Evolutionary conservation across 2,113 vertebrate species (phyloP).

Genomic region (Camelus bactrianus): DNA sequence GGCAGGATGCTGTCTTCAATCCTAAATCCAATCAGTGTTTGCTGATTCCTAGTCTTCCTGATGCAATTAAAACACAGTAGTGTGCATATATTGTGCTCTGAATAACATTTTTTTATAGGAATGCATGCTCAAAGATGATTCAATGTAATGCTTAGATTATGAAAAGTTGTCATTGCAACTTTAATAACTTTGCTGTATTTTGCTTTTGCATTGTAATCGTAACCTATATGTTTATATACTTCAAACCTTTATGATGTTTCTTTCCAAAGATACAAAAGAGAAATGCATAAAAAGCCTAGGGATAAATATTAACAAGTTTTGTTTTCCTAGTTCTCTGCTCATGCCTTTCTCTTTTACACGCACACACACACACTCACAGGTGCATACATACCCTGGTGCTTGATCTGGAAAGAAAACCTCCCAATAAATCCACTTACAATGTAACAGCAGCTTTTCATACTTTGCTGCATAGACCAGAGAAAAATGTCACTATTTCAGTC

Average conservation of each 20-base stretch:
- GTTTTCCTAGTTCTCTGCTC: not conserved
- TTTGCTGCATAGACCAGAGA: not conserved
- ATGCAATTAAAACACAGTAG: not conserved
- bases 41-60: not conserved
- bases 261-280: slow-evolving; percentile 16
- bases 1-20: not conserved
- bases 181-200: slow-evolving; percentile 15
- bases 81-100: not conserved
- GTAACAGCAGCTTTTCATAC: not conserved
- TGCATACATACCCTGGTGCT: not conserved
- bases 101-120: not conserved
- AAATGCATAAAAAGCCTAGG: not conserved
- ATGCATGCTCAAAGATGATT: not conserved
- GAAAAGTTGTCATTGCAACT: not conserved
- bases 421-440: not conserved
- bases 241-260: not conserved
- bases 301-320: not conserved
- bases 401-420: not conserved
- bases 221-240: not conserved
- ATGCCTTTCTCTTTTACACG: not conserved
- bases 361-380: not conserved
- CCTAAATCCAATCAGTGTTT: slow-evolving; percentile 12
- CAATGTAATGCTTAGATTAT: not conserved
- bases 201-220: not conserved
- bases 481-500: slow-evolving; percentile 35